These are phyloP conservation scores for Rhabdomys pumilio DNA, from an alignment of 2,797 vertebrate species.

Conservation along the genomic window DNA sequence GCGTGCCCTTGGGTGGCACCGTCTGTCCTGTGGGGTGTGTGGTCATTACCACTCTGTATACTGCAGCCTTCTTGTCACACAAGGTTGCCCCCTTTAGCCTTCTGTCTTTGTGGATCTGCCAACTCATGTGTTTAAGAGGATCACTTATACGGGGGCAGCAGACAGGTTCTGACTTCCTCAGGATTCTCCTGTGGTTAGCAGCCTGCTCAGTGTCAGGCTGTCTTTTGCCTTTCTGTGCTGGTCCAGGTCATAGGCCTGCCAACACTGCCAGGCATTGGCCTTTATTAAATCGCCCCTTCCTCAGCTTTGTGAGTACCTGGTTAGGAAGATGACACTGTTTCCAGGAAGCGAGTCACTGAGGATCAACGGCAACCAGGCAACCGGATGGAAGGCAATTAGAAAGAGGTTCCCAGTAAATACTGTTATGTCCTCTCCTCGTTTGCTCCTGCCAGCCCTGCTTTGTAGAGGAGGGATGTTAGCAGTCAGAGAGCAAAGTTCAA, in stretches of 20 bases:
- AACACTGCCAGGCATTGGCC: rapidly evolving
- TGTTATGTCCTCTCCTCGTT: not conserved
- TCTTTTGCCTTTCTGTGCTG: not conserved
- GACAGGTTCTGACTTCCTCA: not conserved
- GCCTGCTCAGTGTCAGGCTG: rapidly evolving
- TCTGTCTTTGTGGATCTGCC: not conserved
- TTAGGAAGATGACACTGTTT: not conserved
- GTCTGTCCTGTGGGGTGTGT: not conserved
- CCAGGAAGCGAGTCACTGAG: not conserved
- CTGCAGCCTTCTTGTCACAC: not conserved
- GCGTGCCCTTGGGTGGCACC: not conserved
- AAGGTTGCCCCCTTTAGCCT: rapidly evolving
- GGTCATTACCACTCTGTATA: rapidly evolving
- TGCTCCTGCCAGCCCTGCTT: rapidly evolving
- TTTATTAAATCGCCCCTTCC: rapidly evolving
- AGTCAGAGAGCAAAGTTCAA: not conserved
- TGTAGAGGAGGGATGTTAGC: not conserved
- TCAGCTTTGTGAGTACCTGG: not conserved
- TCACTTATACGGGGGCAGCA: not conserved
- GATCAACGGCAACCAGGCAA: not conserved
- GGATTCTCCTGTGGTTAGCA: not conserved
- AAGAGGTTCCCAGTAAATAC: not conserved
- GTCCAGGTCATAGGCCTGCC: rapidly evolving
- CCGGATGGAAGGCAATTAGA: rapidly evolving
- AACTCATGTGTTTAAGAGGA: not conserved